phyloP scores from a whole-genome alignment of 2,797 vertebrate genomes.

The Falco naumanni region DNA sequence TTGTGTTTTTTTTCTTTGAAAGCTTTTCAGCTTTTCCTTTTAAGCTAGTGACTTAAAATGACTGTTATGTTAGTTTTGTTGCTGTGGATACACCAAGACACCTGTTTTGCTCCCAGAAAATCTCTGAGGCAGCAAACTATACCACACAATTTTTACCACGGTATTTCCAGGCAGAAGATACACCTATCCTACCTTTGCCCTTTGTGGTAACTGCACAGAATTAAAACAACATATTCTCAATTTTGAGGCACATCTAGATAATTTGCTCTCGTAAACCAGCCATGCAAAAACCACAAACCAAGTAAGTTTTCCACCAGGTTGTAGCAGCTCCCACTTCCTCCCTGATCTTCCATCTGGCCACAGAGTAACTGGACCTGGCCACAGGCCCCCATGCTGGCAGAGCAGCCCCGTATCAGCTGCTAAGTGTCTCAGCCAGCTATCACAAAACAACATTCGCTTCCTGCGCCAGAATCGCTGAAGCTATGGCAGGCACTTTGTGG shows the following conservation, averaged over 20 bases:
- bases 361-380: not conserved
- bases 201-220: not conserved
- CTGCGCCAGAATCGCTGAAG: not conserved
- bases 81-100: not conserved
- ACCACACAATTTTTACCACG: accelerated
- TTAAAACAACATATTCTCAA: not conserved
- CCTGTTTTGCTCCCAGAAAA: not conserved
- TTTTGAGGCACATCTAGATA: not conserved
- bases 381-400: not conserved
- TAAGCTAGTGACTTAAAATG: not conserved
- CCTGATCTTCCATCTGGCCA: not conserved
- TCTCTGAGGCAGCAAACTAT: not conserved
- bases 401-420: accelerated
- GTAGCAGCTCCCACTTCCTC: not conserved
- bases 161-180: not conserved
- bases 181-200: not conserved
- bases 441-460: not conserved
- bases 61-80: not conserved
- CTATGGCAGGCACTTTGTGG: not conserved
- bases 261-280: not conserved
- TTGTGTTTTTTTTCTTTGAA: not conserved
- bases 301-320: not conserved
- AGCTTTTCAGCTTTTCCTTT: not conserved
- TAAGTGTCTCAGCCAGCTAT: not conserved
- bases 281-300: not conserved